phyloP scores from a whole-genome alignment of 2,113 vertebrate species.

The Mungos mungo region DNA sequence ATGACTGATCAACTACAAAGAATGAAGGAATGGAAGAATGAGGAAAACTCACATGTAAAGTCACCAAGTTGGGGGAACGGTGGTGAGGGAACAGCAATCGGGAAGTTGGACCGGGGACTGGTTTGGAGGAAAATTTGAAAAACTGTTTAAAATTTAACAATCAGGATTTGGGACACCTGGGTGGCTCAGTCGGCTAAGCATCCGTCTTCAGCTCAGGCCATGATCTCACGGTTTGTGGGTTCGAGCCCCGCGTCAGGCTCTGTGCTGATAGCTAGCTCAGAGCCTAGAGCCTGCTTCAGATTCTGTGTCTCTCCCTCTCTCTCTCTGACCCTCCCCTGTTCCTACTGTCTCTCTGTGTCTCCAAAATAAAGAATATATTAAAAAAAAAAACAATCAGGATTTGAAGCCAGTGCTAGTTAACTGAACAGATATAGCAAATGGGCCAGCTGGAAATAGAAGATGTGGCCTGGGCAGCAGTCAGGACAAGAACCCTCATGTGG shows the following conservation, averaged over 20 bases:
- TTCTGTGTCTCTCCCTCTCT: too few relatives aligned
- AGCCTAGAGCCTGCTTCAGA: too few relatives aligned
- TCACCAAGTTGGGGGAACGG: not conserved
- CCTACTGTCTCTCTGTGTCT: too few relatives aligned
- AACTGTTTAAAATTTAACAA: not conserved
- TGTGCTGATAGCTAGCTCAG: too few relatives aligned
- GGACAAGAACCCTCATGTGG: not conserved
- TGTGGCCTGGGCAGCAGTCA: not conserved
- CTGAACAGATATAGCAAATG: not conserved
- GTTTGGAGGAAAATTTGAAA: slow-evolving; percentile 1
- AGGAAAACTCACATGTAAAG: not conserved
- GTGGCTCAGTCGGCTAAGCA: too few relatives aligned
- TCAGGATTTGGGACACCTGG: not conserved
- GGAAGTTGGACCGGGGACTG: not conserved
- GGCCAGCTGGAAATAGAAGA: not conserved
- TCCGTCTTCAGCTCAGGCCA: too few relatives aligned
- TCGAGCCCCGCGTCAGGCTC: too few relatives aligned
- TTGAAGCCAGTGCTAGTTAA: slow-evolving; percentile 38
- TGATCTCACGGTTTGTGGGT: too few relatives aligned
- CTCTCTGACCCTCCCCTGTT: too few relatives aligned
- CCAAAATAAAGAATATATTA: too few relatives aligned
- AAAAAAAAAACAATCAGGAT: not conserved
- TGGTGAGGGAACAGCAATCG: not conserved
- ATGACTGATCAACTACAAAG: not conserved
- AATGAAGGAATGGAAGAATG: not conserved